These are phyloP conservation scores for Ctenoplectra terminalis DNA, from an alignment of 1,140 invertebrate genomes.

Conservation along the genomic window DNA sequence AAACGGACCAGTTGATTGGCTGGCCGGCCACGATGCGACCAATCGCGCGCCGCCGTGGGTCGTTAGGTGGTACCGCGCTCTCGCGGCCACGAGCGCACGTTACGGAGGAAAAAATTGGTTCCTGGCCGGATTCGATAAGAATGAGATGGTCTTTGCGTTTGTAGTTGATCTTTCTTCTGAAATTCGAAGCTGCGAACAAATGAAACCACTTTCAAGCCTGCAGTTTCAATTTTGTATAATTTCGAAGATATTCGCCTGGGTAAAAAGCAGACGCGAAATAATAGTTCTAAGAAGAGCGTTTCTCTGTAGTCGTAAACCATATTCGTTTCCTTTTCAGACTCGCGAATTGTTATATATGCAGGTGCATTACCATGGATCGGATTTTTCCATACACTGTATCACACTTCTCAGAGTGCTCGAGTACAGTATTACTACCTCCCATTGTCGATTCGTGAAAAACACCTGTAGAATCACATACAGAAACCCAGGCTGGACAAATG, in stretches of 20 bases:
- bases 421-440: not conserved
- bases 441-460: not conserved
- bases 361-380: not conserved
- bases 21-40: not conserved
- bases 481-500: not conserved
- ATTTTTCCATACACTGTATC: not conserved
- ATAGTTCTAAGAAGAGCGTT: not conserved
- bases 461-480: not conserved
- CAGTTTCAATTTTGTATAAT: no score
- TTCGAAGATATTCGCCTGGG: not conserved
- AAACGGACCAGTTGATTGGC: conserved; percentile 40
- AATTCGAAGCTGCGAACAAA: no score
- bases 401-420: not conserved
- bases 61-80: conserved; percentile 28
- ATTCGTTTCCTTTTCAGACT: not conserved
- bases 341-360: not conserved
- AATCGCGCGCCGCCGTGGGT: conserved; percentile 31
- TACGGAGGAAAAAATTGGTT: conserved; percentile 36
- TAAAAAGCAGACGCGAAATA: not conserved
- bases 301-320: not conserved
- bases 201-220: no score
- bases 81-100: not conserved
- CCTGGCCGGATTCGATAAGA: no score
- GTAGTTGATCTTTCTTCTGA: no score
- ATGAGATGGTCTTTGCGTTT: no score